phyloP scores from a whole-genome alignment of 2,888 invertebrate genomes.

The Caenorhabditis sp. region DNA sequence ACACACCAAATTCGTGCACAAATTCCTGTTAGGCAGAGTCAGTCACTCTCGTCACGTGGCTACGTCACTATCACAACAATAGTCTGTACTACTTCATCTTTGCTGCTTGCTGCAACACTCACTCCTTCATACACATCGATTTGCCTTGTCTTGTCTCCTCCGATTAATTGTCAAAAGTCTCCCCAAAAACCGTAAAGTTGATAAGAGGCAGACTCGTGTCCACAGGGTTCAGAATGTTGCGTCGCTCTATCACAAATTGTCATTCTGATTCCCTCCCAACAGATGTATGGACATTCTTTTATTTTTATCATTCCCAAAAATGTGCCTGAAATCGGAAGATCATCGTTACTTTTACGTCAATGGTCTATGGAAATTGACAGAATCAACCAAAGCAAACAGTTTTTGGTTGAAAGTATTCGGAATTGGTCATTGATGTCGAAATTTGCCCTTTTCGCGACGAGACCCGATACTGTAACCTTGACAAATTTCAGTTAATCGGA shows the following conservation, averaged over 20 bases:
- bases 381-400: too few species aligned
- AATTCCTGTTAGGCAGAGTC: too few species aligned
- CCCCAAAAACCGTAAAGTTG: background rate
- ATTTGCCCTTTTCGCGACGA: too few species aligned
- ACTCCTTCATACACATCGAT: background rate
- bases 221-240: slow-evolving; percentile 51
- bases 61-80: background rate
- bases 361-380: slow-evolving; percentile 4
- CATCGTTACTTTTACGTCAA: slow-evolving; percentile 3
- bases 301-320: background rate
- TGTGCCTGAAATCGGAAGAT: background rate
- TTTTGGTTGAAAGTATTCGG: background rate
- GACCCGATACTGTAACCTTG: too few species aligned
- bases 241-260: slow-evolving; percentile 11
- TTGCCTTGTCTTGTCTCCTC: background rate
- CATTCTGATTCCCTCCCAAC: background rate
- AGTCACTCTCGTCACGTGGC: background rate
- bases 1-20: slow-evolving; percentile 1
- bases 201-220: slow-evolving; percentile 33
- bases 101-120: background rate
- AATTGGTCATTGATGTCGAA: background rate
- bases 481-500: too few species aligned
- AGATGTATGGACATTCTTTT: background rate
- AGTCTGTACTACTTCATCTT: background rate
- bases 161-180: background rate